Conservation (phyloP, 1,140 invertebrate species). For the Ceratoteleas bidentatus region DNA sequence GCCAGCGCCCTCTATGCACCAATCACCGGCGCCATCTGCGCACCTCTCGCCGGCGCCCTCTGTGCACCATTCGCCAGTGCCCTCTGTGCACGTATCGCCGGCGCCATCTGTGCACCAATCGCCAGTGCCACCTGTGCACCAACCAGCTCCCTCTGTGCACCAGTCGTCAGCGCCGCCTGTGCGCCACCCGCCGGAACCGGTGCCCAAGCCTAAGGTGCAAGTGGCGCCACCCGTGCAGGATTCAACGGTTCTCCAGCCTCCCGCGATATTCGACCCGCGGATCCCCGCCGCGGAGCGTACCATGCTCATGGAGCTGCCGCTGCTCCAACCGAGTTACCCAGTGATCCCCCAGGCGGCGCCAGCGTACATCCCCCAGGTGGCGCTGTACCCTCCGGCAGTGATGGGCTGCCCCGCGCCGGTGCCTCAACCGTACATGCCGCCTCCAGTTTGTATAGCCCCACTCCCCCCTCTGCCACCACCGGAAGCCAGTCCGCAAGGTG, state of each 20-base stretch:
- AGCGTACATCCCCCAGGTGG: slow-evolving; percentile 17
- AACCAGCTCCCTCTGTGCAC: background rate
- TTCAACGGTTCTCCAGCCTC: slow-evolving; percentile 24
- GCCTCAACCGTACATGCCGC: slow-evolving; percentile 29
- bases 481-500: no score
- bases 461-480: slow-evolving; percentile 8
- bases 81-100: no score
- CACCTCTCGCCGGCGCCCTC: background rate
- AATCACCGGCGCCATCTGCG: background rate
- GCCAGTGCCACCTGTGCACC: background rate
- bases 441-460: slow-evolving; percentile 27
- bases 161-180: background rate
- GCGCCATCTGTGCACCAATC: background rate
- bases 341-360: slow-evolving; percentile 5
- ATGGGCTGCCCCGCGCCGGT: slow-evolving; percentile 33
- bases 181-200: background rate
- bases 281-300: slow-evolving; percentile 33
- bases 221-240: slow-evolving; percentile 3
- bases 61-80: background rate
- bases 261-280: slow-evolving; percentile 36
- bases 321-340: slow-evolving; percentile 23
- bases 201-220: background rate
- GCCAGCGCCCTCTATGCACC: background rate
- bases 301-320: slow-evolving; percentile 17
- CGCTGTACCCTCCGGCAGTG: slow-evolving; percentile 51